Conservation (phyloP, 2,888 invertebrate species). For the Shargacucullia verbasci region DNA sequence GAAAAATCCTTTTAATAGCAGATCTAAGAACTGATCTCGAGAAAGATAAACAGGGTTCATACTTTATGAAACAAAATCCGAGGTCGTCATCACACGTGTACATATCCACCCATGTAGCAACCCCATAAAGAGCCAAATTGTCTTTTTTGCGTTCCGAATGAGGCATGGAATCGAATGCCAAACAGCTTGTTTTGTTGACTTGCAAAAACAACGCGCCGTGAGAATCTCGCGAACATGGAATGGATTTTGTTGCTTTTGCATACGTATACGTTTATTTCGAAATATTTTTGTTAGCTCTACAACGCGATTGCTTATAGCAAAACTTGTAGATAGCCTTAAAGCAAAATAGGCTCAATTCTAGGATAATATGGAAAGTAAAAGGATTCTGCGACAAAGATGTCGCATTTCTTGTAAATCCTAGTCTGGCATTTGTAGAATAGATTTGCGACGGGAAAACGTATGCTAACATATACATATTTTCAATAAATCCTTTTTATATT, state of each 20-base stretch:
- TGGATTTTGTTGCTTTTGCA: conserved; percentile 46
- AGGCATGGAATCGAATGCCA: conserved; percentile 63
- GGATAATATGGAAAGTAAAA: background rate
- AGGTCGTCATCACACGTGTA: conserved; percentile 56
- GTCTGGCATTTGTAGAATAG: too few species aligned
- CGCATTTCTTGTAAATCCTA: conserved; percentile 2
- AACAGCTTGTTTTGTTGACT: conserved; percentile 60
- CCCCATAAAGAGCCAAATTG: conserved; percentile 63
- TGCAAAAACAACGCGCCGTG: conserved; percentile 51
- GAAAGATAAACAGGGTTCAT: conserved; percentile 44
- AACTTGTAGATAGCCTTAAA: background rate
- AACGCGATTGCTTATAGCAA: conserved; percentile 1
- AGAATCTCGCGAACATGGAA: conserved; percentile 38
- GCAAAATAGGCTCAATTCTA: background rate
- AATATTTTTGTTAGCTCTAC: conserved; percentile 11
- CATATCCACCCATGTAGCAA: conserved; percentile 57
- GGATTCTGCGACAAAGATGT: background rate
- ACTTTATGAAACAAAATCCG: conserved; percentile 35
- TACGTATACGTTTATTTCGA: conserved; percentile 18
- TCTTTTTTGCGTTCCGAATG: conserved; percentile 62
- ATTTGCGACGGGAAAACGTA: too few species aligned
- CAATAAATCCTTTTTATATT: too few species aligned
- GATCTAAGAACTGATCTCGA: conserved; percentile 1
- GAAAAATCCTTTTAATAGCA: conserved; percentile 29
- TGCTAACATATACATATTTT: too few species aligned